phyloP scores from a whole-genome alignment of 2,797 vertebrate genomes.

The Intellagama lesueurii region DNA sequence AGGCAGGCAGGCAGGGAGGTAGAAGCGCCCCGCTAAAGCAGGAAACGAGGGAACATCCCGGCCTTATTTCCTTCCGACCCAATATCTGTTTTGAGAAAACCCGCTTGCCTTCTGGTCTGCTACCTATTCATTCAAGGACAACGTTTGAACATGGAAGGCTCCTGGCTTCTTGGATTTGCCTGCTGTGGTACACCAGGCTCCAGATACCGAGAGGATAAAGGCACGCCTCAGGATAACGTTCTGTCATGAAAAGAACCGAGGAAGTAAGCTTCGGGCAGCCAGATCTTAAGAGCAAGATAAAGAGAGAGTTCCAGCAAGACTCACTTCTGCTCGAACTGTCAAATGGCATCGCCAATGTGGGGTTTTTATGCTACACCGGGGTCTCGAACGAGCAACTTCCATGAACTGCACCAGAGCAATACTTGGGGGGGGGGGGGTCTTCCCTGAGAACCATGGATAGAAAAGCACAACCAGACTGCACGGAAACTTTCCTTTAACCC shows the following conservation, averaged over 20 bases:
- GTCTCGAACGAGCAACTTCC: not conserved
- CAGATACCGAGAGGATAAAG: not conserved
- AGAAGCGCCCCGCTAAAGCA: not conserved
- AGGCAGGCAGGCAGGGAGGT: not conserved
- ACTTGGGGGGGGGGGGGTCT: not conserved
- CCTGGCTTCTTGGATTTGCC: not conserved
- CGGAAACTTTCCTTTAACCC: not conserved
- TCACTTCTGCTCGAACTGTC: not conserved
- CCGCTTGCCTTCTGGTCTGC: constrained; percentile 1
- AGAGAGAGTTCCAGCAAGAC: not conserved
- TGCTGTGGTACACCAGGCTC: not conserved
- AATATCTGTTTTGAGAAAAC: not conserved
- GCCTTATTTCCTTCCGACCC: constrained; percentile 12
- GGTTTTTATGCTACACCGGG: too few relatives aligned
- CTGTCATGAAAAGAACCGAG: not conserved
- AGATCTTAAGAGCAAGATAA: not conserved
- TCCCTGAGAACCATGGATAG: not conserved
- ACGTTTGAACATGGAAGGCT: not conserved
- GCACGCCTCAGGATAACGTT: not conserved
- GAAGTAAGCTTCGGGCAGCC: too few relatives aligned
- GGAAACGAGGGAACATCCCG: constrained; percentile 30
- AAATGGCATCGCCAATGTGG: not conserved
- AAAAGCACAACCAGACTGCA: not conserved
- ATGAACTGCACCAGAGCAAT: too few relatives aligned
- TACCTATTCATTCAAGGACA: not conserved